Base-by-base conservation (phyloP, 2,888 invertebrate genomes). In the Dendrolimus houi region DNA sequence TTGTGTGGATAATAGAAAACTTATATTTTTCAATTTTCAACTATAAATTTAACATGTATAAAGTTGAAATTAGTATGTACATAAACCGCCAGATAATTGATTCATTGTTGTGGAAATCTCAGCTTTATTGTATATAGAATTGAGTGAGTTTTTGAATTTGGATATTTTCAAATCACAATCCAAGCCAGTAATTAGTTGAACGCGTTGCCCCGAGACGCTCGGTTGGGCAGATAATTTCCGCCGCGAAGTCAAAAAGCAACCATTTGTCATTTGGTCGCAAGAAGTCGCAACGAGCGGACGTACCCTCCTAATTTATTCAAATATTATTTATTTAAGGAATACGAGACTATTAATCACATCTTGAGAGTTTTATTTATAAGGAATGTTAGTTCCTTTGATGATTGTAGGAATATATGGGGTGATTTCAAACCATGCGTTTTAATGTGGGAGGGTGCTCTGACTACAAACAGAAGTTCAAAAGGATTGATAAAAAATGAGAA, bases 241-340 rank as follows among this genome's bases (percentile, higher is more conserved):
- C 85, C 81, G 83, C 77, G 77, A 41, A 82, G 83, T 89, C 89
- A 87, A 89, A 90, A 87, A 88, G 77, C 80, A 74, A 74, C 84
- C 87, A 90, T 90, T 90, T 89, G 89, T 90, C 89, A 90, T 85
- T 87, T 79, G 78, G 79, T 79, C 81, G 87, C 87, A 83, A 78
- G 82, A 83, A 81, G 82, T 81, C 79, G 74, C 74, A 75, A 71
- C 73, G 68, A 79, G 81, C 87, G 86, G 89, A 87, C 88, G 85
- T 82, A 77, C 73, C 72, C 83, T 80, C 80, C 83, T 87, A 89
- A 89, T 89, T 88, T 90, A 89, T 90, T 87, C 79, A 81, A 84
- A 86, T 87, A 88, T 87, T 90, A 89, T 90, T 90, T 90, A 89
- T 90, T 86, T 88, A 88, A 83, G 86, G 90, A 87, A 87, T 86